Percentiles rank a stretch among this genome's conserved stretches.
phyloP scores from a whole-genome alignment of 2,888 invertebrate genomes.

The Acrocera orbiculus region DNA sequence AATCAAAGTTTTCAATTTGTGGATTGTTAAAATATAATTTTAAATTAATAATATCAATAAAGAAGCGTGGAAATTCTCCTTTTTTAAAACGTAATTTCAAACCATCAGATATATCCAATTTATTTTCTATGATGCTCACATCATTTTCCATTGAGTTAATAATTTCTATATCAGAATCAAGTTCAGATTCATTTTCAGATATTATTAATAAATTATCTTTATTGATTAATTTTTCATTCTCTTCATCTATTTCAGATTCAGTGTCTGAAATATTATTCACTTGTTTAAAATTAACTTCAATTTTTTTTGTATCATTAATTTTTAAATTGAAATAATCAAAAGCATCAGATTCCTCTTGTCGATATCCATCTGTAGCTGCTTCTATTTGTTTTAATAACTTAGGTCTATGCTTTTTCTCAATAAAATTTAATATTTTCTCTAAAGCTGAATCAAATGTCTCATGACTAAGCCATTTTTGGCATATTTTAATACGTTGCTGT shows the following conservation, averaged over 20 bases:
- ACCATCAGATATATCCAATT: constrained; percentile 4
- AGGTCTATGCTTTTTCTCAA: constrained; percentile 38
- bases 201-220: constrained; percentile 11
- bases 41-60: constrained; percentile 50
- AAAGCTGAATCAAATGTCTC: constrained; percentile 53
- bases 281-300: constrained; percentile 4
- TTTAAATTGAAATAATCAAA: constrained; percentile 37
- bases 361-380: constrained; percentile 46
- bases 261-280: constrained; percentile 3
- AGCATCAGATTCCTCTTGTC: constrained; percentile 38
- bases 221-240: constrained; percentile 17
- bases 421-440: constrained; percentile 42
- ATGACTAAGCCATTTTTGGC: constrained; percentile 59
- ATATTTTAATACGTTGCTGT: constrained; percentile 49
- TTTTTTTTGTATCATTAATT: constrained; percentile 11
- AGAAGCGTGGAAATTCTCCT: constrained; percentile 43
- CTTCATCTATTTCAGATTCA: constrained; percentile 6
- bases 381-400: constrained; percentile 40
- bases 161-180: background rate
- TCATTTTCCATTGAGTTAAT: constrained; percentile 16
- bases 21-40: constrained; percentile 46
- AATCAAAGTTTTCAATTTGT: constrained; percentile 51
- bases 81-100: constrained; percentile 36
- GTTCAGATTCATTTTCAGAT: background rate
- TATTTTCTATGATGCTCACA: constrained; percentile 1